Conservation (phyloP, 2,888 invertebrate species). For the Crossocerus cetratus region DNA sequence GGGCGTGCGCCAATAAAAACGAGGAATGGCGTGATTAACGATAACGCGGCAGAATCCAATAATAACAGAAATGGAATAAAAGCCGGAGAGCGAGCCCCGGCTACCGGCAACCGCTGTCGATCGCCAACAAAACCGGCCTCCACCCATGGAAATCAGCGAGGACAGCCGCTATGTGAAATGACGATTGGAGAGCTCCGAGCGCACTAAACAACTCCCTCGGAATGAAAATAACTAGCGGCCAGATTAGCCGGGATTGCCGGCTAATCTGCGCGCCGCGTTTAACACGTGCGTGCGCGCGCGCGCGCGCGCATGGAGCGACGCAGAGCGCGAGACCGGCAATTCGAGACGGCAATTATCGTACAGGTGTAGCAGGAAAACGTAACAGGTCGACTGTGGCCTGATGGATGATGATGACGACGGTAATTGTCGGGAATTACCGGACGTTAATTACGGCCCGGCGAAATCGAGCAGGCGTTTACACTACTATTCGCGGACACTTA, state of each 20-base stretch:
- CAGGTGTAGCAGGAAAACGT: slow-evolving; percentile 62
- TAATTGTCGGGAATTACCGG: slow-evolving; percentile 62
- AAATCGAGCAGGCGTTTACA: slow-evolving; percentile 51
- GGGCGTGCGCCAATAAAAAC: slow-evolving; percentile 16
- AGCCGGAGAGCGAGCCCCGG: background rate
- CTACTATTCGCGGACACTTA: slow-evolving; percentile 56
- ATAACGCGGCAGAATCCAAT: slow-evolving; percentile 24
- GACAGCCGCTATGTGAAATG: slow-evolving; percentile 15
- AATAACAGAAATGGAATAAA: background rate
- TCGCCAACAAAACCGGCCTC: background rate
- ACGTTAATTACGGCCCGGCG: slow-evolving; percentile 57
- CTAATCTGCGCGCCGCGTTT: slow-evolving; percentile 22
- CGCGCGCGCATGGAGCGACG: slow-evolving; percentile 20
- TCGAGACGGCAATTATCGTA: slow-evolving; percentile 58
- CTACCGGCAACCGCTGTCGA: too few species aligned
- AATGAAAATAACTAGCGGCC: slow-evolving; percentile 4
- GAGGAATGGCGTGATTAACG: slow-evolving; percentile 38
- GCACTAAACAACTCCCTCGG: slow-evolving; percentile 4
- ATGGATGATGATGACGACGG: slow-evolving; percentile 61
- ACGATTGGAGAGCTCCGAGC: slow-evolving; percentile 13
- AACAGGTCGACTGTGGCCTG: slow-evolving; percentile 59
- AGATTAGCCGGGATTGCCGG: background rate
- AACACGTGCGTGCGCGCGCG: slow-evolving; percentile 21
- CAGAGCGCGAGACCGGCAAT: slow-evolving; percentile 46
- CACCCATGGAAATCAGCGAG: background rate